A percentile compares a stretch with the other conserved stretches of the same genome.
phyloP scores from a whole-genome alignment of 2,797 vertebrate species.

The Semaprochilodus insignis region DNA sequence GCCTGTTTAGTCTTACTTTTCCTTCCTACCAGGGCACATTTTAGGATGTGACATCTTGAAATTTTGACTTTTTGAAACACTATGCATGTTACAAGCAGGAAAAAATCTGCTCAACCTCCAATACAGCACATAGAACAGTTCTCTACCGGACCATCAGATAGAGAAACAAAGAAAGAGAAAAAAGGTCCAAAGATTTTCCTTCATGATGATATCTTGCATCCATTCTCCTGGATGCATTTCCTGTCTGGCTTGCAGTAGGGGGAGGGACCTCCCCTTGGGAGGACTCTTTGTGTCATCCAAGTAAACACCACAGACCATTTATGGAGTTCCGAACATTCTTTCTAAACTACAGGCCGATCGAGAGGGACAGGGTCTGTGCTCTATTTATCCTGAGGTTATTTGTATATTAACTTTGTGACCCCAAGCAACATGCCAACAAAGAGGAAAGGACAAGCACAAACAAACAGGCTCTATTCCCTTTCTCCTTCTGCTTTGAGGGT shows the following conservation, averaged over 20 bases:
- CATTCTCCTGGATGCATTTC: constrained; percentile 56
- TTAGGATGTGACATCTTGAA: background rate
- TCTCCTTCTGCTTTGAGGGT: background rate
- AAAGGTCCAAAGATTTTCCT: background rate
- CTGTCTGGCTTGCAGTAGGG: constrained; percentile 51
- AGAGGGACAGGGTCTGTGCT: constrained; percentile 5
- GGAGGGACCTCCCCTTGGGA: constrained; percentile 15
- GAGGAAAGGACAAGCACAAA: constrained; percentile 5
- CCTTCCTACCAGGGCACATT: background rate
- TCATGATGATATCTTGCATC: constrained; percentile 33
- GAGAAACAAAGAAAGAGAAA: background rate
- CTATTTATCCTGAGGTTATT: constrained; percentile 30
- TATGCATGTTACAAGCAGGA: background rate
- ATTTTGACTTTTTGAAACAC: background rate
- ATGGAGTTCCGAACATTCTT: constrained; percentile 46
- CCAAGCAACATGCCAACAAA: constrained; percentile 13
- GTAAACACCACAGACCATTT: constrained; percentile 32
- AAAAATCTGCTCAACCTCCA: background rate
- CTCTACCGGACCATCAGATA: background rate
- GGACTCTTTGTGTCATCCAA: background rate
- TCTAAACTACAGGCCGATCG: constrained; percentile 16
- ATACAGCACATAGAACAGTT: background rate
- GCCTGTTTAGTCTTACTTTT: background rate
- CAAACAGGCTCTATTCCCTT: background rate
- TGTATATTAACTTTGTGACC: constrained; percentile 26